These are phyloP conservation scores for Eupithecia pulchellata DNA, from an alignment of 2,888 invertebrate species.

Conservation along the genomic window DNA sequence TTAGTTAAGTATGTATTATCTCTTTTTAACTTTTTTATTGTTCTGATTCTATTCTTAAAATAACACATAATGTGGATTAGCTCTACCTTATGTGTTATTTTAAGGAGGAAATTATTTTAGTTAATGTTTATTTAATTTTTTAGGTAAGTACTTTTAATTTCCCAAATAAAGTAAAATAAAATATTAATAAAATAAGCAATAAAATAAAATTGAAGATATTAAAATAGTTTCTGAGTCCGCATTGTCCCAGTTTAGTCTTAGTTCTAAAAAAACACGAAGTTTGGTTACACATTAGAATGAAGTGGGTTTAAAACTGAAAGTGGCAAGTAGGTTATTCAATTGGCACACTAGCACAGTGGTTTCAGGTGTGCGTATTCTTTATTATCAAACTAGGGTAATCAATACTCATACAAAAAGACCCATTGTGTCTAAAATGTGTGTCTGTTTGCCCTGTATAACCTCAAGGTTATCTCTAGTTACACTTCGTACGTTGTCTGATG, in stretches of 20 bases:
- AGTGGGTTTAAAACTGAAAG: neutral
- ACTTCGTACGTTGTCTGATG: slow-evolving; percentile 33
- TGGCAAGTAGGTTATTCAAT: slow-evolving; percentile 1
- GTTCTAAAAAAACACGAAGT: neutral
- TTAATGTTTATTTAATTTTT: neutral
- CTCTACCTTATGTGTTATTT: too few relatives aligned
- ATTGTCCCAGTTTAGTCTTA: too few relatives aligned
- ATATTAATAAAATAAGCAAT: too few relatives aligned
- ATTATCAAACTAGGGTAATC: slow-evolving; percentile 27
- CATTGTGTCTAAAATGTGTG: slow-evolving; percentile 35
- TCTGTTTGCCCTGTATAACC: slow-evolving; percentile 24
- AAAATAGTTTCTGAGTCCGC: too few relatives aligned
- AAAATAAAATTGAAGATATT: too few relatives aligned
- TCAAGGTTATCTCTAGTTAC: slow-evolving; percentile 9
- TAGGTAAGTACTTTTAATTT: too few relatives aligned
- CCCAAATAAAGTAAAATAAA: too few relatives aligned
- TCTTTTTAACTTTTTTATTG: too few relatives aligned
- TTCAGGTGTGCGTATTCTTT: slow-evolving; percentile 58
- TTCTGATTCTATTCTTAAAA: too few relatives aligned
- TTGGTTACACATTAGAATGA: neutral
- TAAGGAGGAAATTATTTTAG: too few relatives aligned
- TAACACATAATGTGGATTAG: too few relatives aligned
- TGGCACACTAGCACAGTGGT: slow-evolving; percentile 48
- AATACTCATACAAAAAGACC: slow-evolving; percentile 28
- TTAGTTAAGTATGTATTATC: too few relatives aligned